Conservation (phyloP, 2,797 vertebrate genomes). For the Spinus olivaceus region DNA sequence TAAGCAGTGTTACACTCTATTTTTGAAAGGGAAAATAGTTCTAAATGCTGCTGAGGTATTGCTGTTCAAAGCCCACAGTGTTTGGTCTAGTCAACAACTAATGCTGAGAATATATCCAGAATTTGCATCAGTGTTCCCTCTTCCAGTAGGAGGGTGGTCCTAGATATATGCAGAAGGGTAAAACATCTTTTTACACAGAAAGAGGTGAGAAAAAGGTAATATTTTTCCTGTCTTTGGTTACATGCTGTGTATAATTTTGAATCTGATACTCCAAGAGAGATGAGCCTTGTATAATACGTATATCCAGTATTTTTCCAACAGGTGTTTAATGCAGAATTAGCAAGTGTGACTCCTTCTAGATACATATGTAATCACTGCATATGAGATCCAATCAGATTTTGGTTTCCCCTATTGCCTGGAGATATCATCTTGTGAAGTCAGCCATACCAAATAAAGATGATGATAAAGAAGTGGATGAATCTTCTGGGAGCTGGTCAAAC, state of each 20-base stretch:
- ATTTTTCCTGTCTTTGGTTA: not conserved
- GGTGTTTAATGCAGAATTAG: not conserved
- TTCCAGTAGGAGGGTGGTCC: not conserved
- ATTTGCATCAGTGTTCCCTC: not conserved
- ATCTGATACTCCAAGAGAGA: not conserved
- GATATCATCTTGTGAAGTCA: not conserved
- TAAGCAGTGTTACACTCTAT: not conserved
- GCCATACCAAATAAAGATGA: not conserved
- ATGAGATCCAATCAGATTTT: not conserved
- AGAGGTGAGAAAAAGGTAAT: not conserved
- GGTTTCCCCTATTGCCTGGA: not conserved
- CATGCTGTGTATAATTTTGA: not conserved
- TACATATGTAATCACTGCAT: not conserved
- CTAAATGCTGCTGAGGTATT: not conserved
- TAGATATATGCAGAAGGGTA: not conserved
- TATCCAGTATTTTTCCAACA: not conserved
- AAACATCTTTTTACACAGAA: not conserved
- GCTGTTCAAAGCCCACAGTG: fast-evolving
- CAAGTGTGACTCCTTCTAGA: not conserved
- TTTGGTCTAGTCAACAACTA: not conserved
- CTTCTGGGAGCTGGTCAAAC: not conserved
- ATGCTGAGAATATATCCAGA: not conserved
- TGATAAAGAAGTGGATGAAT: not conserved
- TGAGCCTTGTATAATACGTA: not conserved
- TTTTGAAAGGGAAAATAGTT: not conserved